These are phyloP conservation scores for Autographa gamma DNA, from an alignment of 2,888 invertebrate species.

Conservation along the genomic window DNA sequence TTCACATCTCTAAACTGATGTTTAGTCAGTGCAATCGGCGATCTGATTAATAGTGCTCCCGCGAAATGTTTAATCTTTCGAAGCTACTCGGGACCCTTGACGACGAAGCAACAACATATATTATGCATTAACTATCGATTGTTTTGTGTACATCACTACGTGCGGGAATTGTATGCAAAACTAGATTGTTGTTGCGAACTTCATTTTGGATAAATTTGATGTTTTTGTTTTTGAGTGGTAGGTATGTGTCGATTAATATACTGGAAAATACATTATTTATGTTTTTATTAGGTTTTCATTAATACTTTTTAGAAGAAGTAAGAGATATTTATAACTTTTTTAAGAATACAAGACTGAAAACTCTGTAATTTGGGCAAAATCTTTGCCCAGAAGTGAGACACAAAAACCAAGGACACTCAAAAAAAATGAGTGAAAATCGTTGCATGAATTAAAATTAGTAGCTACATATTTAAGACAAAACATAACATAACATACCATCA, in stretches of 20 bases:
- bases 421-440: no score
- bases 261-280: no score
- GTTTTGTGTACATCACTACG: constrained; percentile 48
- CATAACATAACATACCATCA: no score
- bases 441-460: no score
- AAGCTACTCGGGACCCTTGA: constrained; percentile 75
- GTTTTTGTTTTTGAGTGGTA: background rate
- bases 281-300: no score
- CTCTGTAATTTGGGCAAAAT: no score
- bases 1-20: constrained; percentile 70
- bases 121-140: constrained; percentile 85
- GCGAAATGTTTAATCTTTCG: constrained; percentile 88
- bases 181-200: constrained; percentile 5
- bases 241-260: background rate
- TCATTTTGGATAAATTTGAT: background rate
- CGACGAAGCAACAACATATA: constrained; percentile 63
- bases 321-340: no score
- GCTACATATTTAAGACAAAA: no score
- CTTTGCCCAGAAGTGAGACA: no score
- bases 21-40: constrained; percentile 88
- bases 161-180: constrained; percentile 7
- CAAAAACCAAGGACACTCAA: no score
- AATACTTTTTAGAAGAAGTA: no score
- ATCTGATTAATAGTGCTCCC: constrained; percentile 88
- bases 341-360: no score